Evolutionary conservation across 2,888 invertebrate species (phyloP).

Genomic region (Boloria selene): DNA sequence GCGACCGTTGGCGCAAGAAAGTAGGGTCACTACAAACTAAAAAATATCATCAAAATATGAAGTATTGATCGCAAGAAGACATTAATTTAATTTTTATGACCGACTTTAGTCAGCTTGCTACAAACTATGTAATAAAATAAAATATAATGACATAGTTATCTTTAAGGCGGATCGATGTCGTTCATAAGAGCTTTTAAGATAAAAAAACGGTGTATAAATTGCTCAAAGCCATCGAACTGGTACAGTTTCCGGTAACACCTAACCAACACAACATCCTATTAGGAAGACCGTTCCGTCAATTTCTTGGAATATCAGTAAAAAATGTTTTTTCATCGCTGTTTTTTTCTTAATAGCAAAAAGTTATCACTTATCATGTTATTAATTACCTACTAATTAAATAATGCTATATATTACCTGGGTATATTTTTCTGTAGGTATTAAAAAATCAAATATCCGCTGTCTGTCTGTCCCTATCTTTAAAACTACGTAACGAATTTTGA

Average conservation of each 20-base stretch:
- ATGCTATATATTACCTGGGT: background rate
- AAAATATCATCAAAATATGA: too few species aligned
- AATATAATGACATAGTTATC: background rate
- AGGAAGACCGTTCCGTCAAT: constrained; percentile 30
- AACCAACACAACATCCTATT: constrained; percentile 30
- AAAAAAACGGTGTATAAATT: constrained; percentile 33
- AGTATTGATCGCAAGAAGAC: too few species aligned
- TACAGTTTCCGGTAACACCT: constrained; percentile 61
- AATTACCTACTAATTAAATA: background rate
- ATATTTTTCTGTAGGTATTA: too few species aligned
- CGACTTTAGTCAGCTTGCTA: too few species aligned
- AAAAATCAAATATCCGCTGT: too few species aligned
- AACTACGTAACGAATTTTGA: too few species aligned
- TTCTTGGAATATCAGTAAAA: constrained; percentile 25
- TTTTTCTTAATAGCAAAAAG: background rate
- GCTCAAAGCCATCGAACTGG: constrained; percentile 56
- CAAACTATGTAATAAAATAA: too few species aligned
- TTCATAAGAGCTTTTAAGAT: constrained; percentile 4
- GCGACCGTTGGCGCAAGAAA: too few species aligned
- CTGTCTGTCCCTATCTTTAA: too few species aligned
- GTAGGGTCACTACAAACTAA: too few species aligned
- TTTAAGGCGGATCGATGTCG: constrained; percentile 8
- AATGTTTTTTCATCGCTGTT: background rate
- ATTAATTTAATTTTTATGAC: too few species aligned
- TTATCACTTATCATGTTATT: too few species aligned